Conservation (phyloP, 2,888 invertebrate species). For the Hesperia comma region DNA sequence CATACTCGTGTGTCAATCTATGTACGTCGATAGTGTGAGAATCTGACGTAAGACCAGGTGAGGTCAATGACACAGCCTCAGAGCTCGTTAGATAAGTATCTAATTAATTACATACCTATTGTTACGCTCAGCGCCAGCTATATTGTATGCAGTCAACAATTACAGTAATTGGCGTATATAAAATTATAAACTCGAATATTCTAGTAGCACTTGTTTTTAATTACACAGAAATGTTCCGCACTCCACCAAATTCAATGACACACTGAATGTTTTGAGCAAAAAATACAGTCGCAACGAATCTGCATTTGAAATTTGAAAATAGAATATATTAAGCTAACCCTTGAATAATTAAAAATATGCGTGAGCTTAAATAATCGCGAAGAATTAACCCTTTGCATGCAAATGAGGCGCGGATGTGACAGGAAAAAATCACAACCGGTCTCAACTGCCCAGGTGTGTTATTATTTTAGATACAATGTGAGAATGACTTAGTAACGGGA, state of each 20-base stretch:
- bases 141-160: slow-evolving; percentile 22
- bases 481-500: slow-evolving; percentile 25
- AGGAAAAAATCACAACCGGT: slow-evolving; percentile 70
- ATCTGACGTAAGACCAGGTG: slow-evolving; percentile 8
- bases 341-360: slow-evolving; percentile 84
- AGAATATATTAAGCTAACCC: slow-evolving; percentile 77
- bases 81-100: slow-evolving; percentile 10
- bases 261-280: slow-evolving; percentile 64
- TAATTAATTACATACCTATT: slow-evolving; percentile 36
- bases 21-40: background rate
- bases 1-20: background rate
- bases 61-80: slow-evolving; percentile 27
- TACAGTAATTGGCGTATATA: slow-evolving; percentile 22
- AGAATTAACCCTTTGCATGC: slow-evolving; percentile 82
- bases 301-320: slow-evolving; percentile 57
- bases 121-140: slow-evolving; percentile 5
- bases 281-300: slow-evolving; percentile 64
- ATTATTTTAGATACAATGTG: slow-evolving; percentile 63
- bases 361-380: slow-evolving; percentile 79
- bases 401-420: slow-evolving; percentile 70
- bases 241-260: slow-evolving; percentile 64
- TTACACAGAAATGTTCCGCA: slow-evolving; percentile 51
- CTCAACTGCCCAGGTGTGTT: slow-evolving; percentile 68
- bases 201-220: slow-evolving; percentile 29
- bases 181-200: slow-evolving; percentile 24